phyloP scores from a whole-genome alignment of 37 sponge, comb jelly and placozoan species.

The Ephydatia muelleri region DNA sequence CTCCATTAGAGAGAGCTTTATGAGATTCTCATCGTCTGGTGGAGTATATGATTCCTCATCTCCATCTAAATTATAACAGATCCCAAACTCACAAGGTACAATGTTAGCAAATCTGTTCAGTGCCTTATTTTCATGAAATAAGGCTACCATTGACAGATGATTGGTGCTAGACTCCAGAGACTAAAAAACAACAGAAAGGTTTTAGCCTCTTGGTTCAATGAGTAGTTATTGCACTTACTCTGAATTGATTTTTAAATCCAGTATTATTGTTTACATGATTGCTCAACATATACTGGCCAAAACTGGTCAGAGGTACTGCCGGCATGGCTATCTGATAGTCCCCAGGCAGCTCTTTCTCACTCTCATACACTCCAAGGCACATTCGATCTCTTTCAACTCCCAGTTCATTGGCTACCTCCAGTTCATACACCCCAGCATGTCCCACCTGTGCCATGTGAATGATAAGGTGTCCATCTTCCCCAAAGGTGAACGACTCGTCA shows the following conservation, averaged over 20 bases:
- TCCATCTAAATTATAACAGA: neutral
- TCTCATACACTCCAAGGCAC: neutral
- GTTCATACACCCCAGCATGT: conserved; percentile 44
- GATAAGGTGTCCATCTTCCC: conserved; percentile 25
- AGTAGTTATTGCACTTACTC: conserved; percentile 18
- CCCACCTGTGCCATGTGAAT: conserved; percentile 23
- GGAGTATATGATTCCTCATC: neutral
- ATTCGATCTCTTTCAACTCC: neutral
- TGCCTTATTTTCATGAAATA: conserved; percentile 8
- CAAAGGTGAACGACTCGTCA: conserved; percentile 40
- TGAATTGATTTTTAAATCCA: conserved; percentile 27
- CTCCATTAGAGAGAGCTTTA: conserved; percentile 34
- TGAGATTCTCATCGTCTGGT: conserved; percentile 71
- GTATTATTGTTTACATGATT: conserved; percentile 40
- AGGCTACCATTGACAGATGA: conserved; percentile 4
- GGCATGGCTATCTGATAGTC: neutral
- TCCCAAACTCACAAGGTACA: conserved; percentile 32
- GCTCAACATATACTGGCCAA: conserved; percentile 37
- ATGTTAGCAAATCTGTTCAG: conserved; percentile 54
- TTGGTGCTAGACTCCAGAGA: neutral
- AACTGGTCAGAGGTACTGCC: conserved; percentile 23
- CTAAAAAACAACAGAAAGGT: neutral
- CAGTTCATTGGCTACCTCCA: conserved; percentile 30
- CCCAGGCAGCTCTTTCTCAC: neutral
- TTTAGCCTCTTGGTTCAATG: neutral